Evolutionary conservation across 1,140 invertebrate genomes (phyloP).

Genomic region (Rhyacophila brunnea): DNA sequence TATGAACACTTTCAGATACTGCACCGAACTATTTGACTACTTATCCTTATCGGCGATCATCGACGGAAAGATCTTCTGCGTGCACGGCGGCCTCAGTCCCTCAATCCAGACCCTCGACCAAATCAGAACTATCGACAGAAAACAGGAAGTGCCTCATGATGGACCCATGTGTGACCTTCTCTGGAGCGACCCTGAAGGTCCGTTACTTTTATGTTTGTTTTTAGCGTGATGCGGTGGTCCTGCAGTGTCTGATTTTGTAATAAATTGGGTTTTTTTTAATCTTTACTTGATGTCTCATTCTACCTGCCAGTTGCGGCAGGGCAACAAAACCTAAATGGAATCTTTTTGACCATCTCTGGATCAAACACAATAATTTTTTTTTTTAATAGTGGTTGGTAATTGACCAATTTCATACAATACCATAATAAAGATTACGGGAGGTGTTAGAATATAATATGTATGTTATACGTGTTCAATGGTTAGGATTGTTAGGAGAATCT

Average conservation of each 20-base stretch:
- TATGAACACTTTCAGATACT: slow-evolving; percentile 71
- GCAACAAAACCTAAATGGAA: too few relatives aligned
- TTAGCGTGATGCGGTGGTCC: not conserved
- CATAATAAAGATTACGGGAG: too few relatives aligned
- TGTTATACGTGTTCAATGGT: too few relatives aligned
- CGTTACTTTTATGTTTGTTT: not conserved
- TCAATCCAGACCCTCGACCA: slow-evolving; percentile 99
- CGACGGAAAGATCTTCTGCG: slow-evolving; percentile 99
- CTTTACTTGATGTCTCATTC: too few relatives aligned
- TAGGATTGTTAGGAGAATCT: too few relatives aligned
- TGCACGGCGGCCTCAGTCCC: slow-evolving; percentile 98
- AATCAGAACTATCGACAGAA: slow-evolving; percentile 96
- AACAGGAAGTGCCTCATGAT: slow-evolving; percentile 99
- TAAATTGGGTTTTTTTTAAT: too few relatives aligned
- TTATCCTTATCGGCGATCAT: slow-evolving; percentile 97
- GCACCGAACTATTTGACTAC: slow-evolving; percentile 99
- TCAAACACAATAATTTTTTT: too few relatives aligned
- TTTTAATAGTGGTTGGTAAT: too few relatives aligned
- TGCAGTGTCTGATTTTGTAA: not conserved
- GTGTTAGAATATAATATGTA: too few relatives aligned
- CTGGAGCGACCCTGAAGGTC: slow-evolving; percentile 99
- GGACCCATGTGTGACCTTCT: slow-evolving; percentile 99
- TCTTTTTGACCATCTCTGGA: too few relatives aligned
- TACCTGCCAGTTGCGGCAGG: too few relatives aligned
- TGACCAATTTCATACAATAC: too few relatives aligned